These are phyloP conservation scores for Bellardia pandia DNA, from an alignment of 2,888 invertebrate species.

Conservation along the genomic window DNA sequence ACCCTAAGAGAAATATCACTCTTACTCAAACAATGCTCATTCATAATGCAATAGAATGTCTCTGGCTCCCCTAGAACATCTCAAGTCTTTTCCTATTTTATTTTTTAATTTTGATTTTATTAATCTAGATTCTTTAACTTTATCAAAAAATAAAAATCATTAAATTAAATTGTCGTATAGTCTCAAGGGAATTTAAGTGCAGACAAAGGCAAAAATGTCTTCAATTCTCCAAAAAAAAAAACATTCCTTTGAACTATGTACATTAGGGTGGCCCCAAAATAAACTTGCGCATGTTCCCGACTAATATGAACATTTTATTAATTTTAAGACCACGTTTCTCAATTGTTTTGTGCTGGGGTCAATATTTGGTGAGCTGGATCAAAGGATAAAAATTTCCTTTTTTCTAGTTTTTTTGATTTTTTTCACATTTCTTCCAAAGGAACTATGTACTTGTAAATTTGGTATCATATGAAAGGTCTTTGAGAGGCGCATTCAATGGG, in stretches of 20 bases:
- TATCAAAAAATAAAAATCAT: slow-evolving; percentile 13
- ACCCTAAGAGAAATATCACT: background rate
- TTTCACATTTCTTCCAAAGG: too few species aligned
- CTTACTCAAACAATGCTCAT: background rate
- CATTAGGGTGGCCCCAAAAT: too few species aligned
- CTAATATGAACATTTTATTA: too few species aligned
- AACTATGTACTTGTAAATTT: too few species aligned
- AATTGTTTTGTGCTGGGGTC: too few species aligned
- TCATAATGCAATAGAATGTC: background rate
- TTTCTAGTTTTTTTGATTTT: too few species aligned
- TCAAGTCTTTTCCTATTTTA: background rate
- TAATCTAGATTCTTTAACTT: background rate
- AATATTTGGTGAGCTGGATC: too few species aligned
- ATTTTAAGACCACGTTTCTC: too few species aligned
- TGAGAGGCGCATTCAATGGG: too few species aligned
- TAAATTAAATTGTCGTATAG: slow-evolving; percentile 22
- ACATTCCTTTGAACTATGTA: background rate
- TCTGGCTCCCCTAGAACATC: background rate
- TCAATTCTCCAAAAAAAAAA: background rate
- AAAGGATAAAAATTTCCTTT: too few species aligned
- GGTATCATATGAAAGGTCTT: too few species aligned
- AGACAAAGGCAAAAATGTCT: slow-evolving; percentile 21
- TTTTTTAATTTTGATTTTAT: slow-evolving; percentile 7
- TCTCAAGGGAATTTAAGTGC: slow-evolving; percentile 18
- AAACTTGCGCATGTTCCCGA: too few species aligned